These are phyloP conservation scores for Eupithecia dodoneata DNA, from an alignment of 2,888 invertebrate species.

Conservation along the genomic window DNA sequence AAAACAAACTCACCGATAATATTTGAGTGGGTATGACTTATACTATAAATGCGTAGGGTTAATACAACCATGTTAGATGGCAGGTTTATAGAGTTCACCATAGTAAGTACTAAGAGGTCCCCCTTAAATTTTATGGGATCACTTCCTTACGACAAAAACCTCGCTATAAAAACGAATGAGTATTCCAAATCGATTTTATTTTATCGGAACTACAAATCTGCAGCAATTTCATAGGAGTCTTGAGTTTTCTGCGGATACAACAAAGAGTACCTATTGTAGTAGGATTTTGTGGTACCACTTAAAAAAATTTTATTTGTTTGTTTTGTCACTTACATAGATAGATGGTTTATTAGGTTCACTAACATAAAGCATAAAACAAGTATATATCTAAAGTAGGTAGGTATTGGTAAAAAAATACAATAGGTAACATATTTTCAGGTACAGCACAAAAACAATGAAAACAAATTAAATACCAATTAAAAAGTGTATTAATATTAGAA, in stretches of 20 bases:
- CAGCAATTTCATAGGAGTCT: not conserved
- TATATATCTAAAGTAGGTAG: no score
- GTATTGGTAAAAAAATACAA: no score
- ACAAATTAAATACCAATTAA: no score
- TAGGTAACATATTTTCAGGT: no score
- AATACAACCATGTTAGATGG: conserved; percentile 47
- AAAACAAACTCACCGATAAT: not conserved
- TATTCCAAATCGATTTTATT: conserved; percentile 15
- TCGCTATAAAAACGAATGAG: conserved; percentile 28
- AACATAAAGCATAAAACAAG: no score
- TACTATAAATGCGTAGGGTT: conserved; percentile 37
- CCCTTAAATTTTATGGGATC: conserved; percentile 6
- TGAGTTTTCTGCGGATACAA: not conserved
- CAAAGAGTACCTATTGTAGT: no score
- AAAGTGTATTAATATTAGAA: no score
- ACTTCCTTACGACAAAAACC: conserved; percentile 15
- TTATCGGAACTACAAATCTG: conserved; percentile 10
- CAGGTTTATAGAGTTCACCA: conserved; percentile 57
- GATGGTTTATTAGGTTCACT: no score
- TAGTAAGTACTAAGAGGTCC: not conserved
- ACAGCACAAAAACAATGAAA: no score
- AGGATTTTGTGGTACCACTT: not conserved
- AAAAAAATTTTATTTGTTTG: not conserved
- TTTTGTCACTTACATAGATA: not conserved
- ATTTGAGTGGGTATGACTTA: conserved; percentile 35